A percentile compares a stretch with the other conserved stretches of the same genome.
Evolutionary conservation across 2,888 invertebrate species (phyloP).

Genomic region (Rhodophaea formosa): DNA sequence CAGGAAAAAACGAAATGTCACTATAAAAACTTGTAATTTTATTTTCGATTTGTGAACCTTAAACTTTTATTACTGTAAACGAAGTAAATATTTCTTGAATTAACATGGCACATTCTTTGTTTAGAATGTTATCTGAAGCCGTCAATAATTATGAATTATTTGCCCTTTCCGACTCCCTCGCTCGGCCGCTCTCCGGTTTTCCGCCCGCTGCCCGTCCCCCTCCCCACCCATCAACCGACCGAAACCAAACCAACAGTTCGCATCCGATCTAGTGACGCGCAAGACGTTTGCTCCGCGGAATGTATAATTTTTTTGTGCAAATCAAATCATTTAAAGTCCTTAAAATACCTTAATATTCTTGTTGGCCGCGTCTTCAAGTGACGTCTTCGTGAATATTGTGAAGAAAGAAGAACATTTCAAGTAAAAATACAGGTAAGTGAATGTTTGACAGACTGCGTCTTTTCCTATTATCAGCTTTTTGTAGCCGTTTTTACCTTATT

Average conservation of each 20-base stretch:
- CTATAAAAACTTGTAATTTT: constrained; percentile 34
- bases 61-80: neutral
- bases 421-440: constrained; percentile 76
- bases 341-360: constrained; percentile 74
- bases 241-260: constrained; percentile 79
- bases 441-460: constrained; percentile 78
- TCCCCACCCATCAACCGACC: constrained; percentile 51
- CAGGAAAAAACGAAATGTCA: constrained; percentile 44
- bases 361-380: constrained; percentile 62
- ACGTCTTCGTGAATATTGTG: constrained; percentile 67
- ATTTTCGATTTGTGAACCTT: constrained; percentile 14
- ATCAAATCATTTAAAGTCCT: constrained; percentile 74
- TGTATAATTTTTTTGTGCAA: constrained; percentile 78
- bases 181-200: constrained; percentile 72
- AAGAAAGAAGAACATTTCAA: constrained; percentile 62
- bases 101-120: constrained; percentile 18
- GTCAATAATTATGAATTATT: constrained; percentile 42
- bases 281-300: constrained; percentile 74
- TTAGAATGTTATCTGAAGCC: constrained; percentile 13
- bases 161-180: constrained; percentile 62
- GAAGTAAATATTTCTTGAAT: constrained; percentile 16
- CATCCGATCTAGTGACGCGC: constrained; percentile 79
- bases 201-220: constrained; percentile 53
- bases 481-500: constrained; percentile 48
- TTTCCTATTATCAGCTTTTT: constrained; percentile 63